Base-by-base conservation (phyloP, 2,888 invertebrate species). In the Tridacna gigas region DNA sequence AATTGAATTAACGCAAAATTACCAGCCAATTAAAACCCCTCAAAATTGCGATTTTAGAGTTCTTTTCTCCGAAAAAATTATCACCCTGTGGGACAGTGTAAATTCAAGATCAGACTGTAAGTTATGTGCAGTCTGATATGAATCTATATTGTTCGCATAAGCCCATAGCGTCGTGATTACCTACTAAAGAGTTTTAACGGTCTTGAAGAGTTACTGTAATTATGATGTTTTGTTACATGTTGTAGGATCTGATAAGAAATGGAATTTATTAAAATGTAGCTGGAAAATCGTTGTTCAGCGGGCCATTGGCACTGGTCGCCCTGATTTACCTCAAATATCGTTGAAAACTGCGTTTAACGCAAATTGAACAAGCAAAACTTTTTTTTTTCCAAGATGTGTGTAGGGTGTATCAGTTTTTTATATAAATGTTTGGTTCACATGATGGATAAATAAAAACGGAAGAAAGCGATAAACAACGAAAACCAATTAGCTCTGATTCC, bases 401-500 rank as follows among this genome's bases (percentile, higher is more conserved):
- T n/a, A 61, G 11, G 61, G 61, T 20, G 11, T 22, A 61, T 61
- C 25, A 20, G 61, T 22, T 61, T 26, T 47, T 51, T 51, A 51
- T 51, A 22, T 71, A 71, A 71, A 71, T 71, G 71, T 71, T 71
- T 71, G 25, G 51, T 51, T 71, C 71, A 48, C n/a, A 22, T 71
- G 28, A 71, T 71, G 71, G 71, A 51, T 71, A 71, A 71, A 71
- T 51, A 71, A 51, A 71, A n/a, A 22, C 11, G 25, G 26, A 13
- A n/a, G 71, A 20, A 67, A 51, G 25, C 25, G 47, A 26, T 71
- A 71, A 71, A 71, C 71, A 71, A 71, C 48, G 71, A 71, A 71
- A 71, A 51, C 71, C 71, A 71, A 71, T 71, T 71, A 71, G 20
- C 51, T 51, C 25, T 71, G 71, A 71, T 48, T 51, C 71, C 71